Conservation (phyloP, 2,113 vertebrate species). For the Mohoua ochrocephala region DNA sequence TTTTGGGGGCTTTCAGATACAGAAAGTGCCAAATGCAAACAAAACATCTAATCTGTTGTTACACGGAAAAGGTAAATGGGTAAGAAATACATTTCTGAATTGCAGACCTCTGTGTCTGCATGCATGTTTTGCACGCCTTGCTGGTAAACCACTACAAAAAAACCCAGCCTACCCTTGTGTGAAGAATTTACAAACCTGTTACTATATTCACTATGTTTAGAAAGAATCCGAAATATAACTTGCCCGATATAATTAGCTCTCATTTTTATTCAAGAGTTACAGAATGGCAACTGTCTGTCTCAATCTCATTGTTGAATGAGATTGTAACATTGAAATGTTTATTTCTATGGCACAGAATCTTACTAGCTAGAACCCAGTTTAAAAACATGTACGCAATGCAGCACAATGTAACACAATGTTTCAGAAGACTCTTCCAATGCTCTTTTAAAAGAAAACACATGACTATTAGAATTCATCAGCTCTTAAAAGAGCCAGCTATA, state of each 20-base stretch:
- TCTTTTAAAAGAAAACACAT: background rate
- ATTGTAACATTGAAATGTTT: background rate
- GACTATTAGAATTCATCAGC: background rate
- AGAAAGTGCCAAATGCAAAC: background rate
- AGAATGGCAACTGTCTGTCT: background rate
- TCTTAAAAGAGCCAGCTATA: background rate
- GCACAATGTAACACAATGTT: background rate
- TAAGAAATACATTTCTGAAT: background rate
- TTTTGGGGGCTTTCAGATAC: background rate
- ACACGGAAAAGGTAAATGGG: background rate
- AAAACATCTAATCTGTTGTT: background rate
- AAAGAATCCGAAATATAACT: background rate
- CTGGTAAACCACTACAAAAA: background rate
- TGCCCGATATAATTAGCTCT: background rate
- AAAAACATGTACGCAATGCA: background rate
- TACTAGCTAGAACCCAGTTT: background rate
- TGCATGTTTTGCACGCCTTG: fast-evolving
- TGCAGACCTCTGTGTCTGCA: background rate
- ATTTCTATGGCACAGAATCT: background rate
- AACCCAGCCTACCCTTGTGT: fast-evolving
- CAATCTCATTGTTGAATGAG: background rate
- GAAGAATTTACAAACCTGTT: background rate
- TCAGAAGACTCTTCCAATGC: background rate
- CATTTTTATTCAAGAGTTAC: background rate
- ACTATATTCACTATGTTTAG: background rate